These are phyloP conservation scores for Ptychochromis oligacanthus DNA, from an alignment of 2,113 vertebrate genomes.

Conservation along the genomic window DNA sequence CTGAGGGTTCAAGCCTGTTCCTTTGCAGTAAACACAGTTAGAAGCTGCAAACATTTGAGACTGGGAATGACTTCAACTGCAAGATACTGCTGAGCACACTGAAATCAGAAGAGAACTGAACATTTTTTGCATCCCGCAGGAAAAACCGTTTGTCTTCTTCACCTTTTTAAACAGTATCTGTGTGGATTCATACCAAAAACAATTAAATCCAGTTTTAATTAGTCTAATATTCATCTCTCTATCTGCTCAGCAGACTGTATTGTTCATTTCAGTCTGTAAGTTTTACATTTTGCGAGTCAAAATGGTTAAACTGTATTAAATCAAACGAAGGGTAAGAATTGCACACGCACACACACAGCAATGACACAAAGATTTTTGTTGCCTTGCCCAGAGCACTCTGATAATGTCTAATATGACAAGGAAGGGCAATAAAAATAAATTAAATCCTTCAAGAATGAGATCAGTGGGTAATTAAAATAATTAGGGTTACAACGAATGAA, in stretches of 20 bases:
- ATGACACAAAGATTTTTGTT: neutral
- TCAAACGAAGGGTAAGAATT: neutral
- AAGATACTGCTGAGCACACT: neutral
- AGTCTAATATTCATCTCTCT: neutral
- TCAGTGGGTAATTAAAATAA: slow-evolving; percentile 21
- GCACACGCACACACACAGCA: neutral
- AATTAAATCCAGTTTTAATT: neutral
- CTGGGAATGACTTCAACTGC: slow-evolving; percentile 9
- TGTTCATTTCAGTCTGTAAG: neutral
- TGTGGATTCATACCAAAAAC: neutral
- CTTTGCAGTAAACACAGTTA: slow-evolving; percentile 28
- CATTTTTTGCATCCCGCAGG: neutral
- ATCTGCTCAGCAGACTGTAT: neutral
- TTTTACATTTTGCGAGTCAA: neutral
- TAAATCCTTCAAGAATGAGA: neutral
- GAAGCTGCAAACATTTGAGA: slow-evolving; percentile 2
- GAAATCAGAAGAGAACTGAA: neutral
- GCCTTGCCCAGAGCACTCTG: neutral
- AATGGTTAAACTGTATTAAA: neutral
- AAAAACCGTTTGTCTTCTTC: neutral
- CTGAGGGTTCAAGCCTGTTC: neutral
- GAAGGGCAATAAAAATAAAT: slow-evolving; percentile 21
- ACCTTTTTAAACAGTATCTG: neutral
- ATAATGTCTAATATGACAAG: neutral
- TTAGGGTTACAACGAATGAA: neutral